Evolutionary conservation across 2,113 vertebrate genomes (phyloP).

Genomic region (Chamaetylas fuelleborni): DNA sequence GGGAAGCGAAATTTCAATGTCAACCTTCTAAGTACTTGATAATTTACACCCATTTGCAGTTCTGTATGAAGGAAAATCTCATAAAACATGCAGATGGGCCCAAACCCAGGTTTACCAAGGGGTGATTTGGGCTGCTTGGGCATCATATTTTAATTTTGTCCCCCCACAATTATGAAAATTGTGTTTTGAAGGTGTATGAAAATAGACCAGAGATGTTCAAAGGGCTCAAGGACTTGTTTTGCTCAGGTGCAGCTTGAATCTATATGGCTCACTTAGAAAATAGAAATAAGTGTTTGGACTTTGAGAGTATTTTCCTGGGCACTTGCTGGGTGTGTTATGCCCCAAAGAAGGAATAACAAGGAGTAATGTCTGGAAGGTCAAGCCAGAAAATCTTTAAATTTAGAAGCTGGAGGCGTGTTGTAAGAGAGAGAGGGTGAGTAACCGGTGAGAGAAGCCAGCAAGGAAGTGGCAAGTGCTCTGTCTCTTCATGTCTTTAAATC

Average conservation of each 20-base stretch:
- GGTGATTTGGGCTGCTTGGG: background rate
- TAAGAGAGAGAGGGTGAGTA: constrained; percentile 30
- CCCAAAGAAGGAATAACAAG: constrained; percentile 37
- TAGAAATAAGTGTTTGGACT: background rate
- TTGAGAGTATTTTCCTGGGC: constrained; percentile 1
- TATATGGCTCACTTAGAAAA: background rate
- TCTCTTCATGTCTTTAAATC: background rate
- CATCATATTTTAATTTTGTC: background rate
- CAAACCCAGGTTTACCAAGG: background rate
- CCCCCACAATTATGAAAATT: background rate
- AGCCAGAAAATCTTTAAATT: constrained; percentile 35
- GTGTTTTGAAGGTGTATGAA: background rate
- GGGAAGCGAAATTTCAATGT: background rate
- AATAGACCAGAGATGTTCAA: background rate
- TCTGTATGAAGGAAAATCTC: background rate
- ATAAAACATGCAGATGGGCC: background rate
- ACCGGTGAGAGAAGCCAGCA: background rate
- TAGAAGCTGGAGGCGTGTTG: constrained; percentile 25
- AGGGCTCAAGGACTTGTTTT: background rate
- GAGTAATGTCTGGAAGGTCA: constrained; percentile 40
- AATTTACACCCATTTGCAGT: background rate
- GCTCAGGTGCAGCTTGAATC: background rate
- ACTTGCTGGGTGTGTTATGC: background rate
- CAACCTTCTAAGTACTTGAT: background rate
- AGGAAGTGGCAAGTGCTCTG: background rate